These are phyloP conservation scores for Ascaphus truei DNA, from an alignment of 2,113 vertebrate species.

Conservation along the genomic window DNA sequence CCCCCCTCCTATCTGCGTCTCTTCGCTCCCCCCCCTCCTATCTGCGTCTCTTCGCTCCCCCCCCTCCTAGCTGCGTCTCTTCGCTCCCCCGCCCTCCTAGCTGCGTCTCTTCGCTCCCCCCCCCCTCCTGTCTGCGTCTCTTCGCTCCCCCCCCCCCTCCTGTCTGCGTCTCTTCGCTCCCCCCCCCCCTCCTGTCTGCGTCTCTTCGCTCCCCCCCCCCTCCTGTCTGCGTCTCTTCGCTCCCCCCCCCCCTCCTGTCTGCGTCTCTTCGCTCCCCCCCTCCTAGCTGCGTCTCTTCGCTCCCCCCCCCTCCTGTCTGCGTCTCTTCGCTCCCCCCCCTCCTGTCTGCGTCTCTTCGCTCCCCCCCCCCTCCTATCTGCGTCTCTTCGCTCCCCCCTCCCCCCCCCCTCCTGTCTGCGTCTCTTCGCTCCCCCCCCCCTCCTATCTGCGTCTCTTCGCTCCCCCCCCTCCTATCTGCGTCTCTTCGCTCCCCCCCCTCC, in stretches of 20 bases:
- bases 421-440: too few species aligned
- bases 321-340: too few species aligned
- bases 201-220: background rate
- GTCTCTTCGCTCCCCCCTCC: background rate
- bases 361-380: too few species aligned
- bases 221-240: too few species aligned
- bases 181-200: too few species aligned
- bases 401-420: too few species aligned
- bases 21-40: background rate
- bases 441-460: background rate
- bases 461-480: too few species aligned
- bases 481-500: background rate
- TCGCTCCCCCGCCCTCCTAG: constrained; percentile 6
- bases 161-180: background rate
- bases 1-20: too few species aligned
- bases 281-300: background rate
- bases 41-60: too few species aligned
- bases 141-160: too few species aligned
- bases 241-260: too few species aligned
- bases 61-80: background rate
- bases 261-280: background rate
- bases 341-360: background rate
- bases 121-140: too few species aligned
- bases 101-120: background rate
- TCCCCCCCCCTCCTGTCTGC: background rate